These are phyloP conservation scores for Agriotes lineatus DNA, from an alignment of 2,888 invertebrate species.

Conservation along the genomic window DNA sequence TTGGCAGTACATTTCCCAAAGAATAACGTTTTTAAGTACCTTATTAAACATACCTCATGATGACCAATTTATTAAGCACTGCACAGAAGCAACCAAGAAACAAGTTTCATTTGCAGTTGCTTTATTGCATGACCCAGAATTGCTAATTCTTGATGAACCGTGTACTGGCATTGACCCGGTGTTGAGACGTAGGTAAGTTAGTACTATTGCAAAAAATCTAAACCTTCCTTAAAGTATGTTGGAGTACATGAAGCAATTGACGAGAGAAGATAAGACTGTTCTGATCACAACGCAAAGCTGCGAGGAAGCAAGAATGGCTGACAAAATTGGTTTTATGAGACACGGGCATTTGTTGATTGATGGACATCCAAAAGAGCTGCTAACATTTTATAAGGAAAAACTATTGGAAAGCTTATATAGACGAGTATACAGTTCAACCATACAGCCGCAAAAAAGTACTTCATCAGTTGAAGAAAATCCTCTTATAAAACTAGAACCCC, in stretches of 20 bases:
- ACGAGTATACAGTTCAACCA: slow-evolving; percentile 34
- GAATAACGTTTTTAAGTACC: slow-evolving; percentile 36
- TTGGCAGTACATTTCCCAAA: slow-evolving; percentile 35
- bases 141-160: slow-evolving; percentile 91
- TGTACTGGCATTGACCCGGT: slow-evolving; percentile 93
- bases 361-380: slow-evolving; percentile 39
- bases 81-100: slow-evolving; percentile 91
- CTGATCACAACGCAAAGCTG: slow-evolving; percentile 44
- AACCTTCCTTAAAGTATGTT: slow-evolving; percentile 38
- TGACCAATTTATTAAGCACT: slow-evolving; percentile 71
- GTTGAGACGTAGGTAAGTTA: slow-evolving; percentile 78
- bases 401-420: slow-evolving; percentile 41
- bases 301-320: slow-evolving; percentile 42
- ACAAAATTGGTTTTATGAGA: slow-evolving; percentile 44
- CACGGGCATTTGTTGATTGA: slow-evolving; percentile 42
- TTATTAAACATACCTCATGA: slow-evolving; percentile 40
- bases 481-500: slow-evolving; percentile 33
- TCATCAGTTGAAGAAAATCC: slow-evolving; percentile 43
- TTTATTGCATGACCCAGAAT: slow-evolving; percentile 87
- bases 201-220: not conserved
- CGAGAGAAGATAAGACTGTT: slow-evolving; percentile 38
- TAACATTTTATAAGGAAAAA: slow-evolving; percentile 35
- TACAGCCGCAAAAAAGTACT: slow-evolving; percentile 13
- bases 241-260: slow-evolving; percentile 40
- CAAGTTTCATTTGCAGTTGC: slow-evolving; percentile 90